phyloP scores from a whole-genome alignment of 2,888 invertebrate genomes.

The Drymonia ruficornis region DNA sequence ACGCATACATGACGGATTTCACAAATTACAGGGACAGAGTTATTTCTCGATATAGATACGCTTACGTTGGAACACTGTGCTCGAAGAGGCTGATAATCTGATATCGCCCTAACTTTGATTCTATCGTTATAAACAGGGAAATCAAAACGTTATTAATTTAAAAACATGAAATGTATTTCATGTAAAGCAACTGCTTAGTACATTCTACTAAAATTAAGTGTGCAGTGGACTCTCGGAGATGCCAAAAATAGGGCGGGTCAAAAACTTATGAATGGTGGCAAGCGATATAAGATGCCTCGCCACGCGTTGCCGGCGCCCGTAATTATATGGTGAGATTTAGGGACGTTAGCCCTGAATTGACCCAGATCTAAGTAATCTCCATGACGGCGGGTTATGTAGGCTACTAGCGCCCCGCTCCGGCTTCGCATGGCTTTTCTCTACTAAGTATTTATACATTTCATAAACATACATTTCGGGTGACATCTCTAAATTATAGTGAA shows the following conservation, averaged over 20 bases:
- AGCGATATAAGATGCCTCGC: conserved; percentile 50
- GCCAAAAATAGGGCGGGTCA: conserved; percentile 48
- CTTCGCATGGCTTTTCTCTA: no score
- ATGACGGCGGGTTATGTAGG: conserved; percentile 39
- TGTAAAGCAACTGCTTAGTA: not conserved
- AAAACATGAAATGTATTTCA: not conserved
- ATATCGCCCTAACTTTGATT: no score
- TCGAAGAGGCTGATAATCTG: no score
- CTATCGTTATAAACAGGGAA: no score
- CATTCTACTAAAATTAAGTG: conserved; percentile 21
- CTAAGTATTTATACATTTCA: no score
- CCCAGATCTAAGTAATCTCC: conserved; percentile 64
- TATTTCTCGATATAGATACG: no score
- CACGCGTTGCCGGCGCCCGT: conserved; percentile 48
- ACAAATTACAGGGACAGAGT: no score
- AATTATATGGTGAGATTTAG: conserved; percentile 71
- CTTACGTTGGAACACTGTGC: no score
- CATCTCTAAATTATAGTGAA: no score
- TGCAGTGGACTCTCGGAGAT: conserved; percentile 26
- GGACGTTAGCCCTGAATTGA: conserved; percentile 56
- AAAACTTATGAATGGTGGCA: conserved; percentile 58
- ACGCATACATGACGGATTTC: no score
- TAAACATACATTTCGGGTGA: no score
- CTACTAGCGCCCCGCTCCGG: no score
- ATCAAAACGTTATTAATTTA: not conserved